Conservation (phyloP, 1,140 invertebrate genomes). For the Andricus grossulariae region DNA sequence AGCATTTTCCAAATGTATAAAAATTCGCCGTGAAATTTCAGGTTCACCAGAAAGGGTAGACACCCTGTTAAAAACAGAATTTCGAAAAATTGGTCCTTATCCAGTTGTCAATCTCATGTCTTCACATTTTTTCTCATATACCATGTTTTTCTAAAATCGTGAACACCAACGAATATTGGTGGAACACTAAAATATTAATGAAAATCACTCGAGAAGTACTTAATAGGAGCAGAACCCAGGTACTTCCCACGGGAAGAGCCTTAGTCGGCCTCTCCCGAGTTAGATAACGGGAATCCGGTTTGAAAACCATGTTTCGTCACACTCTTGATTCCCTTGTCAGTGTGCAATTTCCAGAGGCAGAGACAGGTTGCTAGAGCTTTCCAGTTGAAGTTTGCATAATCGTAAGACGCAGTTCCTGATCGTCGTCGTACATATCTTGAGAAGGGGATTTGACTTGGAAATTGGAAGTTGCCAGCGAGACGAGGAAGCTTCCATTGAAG, state of each 20-base stretch:
- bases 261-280: neutral
- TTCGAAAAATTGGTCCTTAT: too few relatives aligned
- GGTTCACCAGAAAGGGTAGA: too few relatives aligned
- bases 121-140: too few relatives aligned
- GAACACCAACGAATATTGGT: neutral
- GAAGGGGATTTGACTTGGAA: neutral
- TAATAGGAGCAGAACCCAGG: neutral
- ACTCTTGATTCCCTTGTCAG: neutral
- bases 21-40: too few relatives aligned
- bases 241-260: neutral
- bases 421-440: too few relatives aligned
- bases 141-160: too few relatives aligned
- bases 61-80: too few relatives aligned
- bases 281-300: conserved; percentile 8
- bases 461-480: neutral
- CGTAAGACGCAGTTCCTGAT: neutral
- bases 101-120: too few relatives aligned
- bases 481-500: conserved; percentile 29
- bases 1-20: too few relatives aligned
- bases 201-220: neutral
- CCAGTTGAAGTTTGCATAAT: neutral
- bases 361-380: neutral
- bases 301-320: neutral
- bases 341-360: neutral
- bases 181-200: neutral